phyloP scores from a whole-genome alignment of 2,113 vertebrate species.

The Scopus umbretta region DNA sequence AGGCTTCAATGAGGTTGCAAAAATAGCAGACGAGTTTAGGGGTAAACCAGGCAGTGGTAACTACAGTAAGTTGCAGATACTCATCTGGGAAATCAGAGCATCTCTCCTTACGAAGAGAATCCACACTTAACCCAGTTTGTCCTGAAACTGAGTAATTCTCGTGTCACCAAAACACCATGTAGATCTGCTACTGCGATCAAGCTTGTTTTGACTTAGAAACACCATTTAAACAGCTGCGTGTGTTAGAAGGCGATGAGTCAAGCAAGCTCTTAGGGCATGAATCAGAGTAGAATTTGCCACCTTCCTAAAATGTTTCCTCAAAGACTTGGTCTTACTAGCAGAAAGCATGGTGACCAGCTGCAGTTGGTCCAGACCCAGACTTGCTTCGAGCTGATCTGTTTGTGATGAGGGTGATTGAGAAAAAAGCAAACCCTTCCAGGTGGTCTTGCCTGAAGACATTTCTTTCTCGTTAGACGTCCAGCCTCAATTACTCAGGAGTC shows the following conservation, averaged over 20 bases:
- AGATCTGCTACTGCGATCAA: background rate
- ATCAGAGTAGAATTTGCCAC: background rate
- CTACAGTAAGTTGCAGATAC: background rate
- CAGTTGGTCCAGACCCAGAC: no score
- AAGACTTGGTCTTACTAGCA: background rate
- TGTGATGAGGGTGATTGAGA: background rate
- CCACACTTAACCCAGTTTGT: background rate
- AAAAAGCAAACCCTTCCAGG: background rate
- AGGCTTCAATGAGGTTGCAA: no score
- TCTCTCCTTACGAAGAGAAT: background rate
- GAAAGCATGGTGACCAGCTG: accelerated
- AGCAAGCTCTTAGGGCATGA: background rate
- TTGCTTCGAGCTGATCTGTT: background rate
- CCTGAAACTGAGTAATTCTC: background rate
- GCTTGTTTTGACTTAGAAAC: background rate
- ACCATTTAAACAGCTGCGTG: background rate
- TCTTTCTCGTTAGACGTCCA: background rate
- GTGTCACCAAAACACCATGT: accelerated
- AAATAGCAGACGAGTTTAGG: background rate
- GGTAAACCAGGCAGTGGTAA: background rate
- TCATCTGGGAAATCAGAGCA: accelerated
- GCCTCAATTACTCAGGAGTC: background rate
- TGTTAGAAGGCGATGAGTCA: background rate
- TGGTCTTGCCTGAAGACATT: background rate
- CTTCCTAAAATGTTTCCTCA: background rate